These are phyloP conservation scores for Drosophila austrosaltans DNA, from an alignment of 2,888 invertebrate species.

Conservation along the genomic window DNA sequence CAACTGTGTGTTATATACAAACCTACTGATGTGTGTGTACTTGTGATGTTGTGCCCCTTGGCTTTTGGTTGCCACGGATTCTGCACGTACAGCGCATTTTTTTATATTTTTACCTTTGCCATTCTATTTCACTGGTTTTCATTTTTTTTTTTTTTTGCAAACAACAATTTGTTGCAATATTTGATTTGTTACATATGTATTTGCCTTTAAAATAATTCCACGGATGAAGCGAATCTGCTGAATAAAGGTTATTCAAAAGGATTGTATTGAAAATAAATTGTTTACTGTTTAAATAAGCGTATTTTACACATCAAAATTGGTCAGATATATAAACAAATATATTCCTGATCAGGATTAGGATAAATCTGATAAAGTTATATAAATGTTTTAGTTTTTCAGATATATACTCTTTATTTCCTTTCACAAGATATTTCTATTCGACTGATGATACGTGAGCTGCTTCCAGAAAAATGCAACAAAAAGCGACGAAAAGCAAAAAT, in stretches of 20 bases:
- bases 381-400: too few species aligned
- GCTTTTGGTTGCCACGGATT: slow-evolving; percentile 29
- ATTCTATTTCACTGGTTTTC: slow-evolving; percentile 4
- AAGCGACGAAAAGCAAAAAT: too few species aligned
- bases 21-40: slow-evolving; percentile 5
- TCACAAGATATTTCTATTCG: too few species aligned
- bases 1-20: too few species aligned
- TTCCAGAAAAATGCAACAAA: too few species aligned
- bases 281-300: neutral
- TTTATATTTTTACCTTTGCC: slow-evolving; percentile 14
- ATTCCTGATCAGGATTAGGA: too few species aligned
- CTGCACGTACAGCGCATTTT: slow-evolving; percentile 43
- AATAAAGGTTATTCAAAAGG: slow-evolving; percentile 16
- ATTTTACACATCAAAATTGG: too few species aligned
- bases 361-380: too few species aligned
- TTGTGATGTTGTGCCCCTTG: slow-evolving; percentile 3
- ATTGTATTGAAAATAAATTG: slow-evolving; percentile 1
- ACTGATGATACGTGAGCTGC: too few species aligned
- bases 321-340: too few species aligned
- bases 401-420: too few species aligned
- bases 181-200: slow-evolving; percentile 67
- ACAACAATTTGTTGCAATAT: slow-evolving; percentile 65
- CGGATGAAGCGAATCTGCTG: slow-evolving; percentile 53
- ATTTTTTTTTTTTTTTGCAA: slow-evolving; percentile 30
- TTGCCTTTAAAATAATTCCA: slow-evolving; percentile 59